These are phyloP conservation scores for Chelonoidis abingdonii DNA, from an alignment of 2,113 vertebrate genomes.

Conservation along the genomic window DNA sequence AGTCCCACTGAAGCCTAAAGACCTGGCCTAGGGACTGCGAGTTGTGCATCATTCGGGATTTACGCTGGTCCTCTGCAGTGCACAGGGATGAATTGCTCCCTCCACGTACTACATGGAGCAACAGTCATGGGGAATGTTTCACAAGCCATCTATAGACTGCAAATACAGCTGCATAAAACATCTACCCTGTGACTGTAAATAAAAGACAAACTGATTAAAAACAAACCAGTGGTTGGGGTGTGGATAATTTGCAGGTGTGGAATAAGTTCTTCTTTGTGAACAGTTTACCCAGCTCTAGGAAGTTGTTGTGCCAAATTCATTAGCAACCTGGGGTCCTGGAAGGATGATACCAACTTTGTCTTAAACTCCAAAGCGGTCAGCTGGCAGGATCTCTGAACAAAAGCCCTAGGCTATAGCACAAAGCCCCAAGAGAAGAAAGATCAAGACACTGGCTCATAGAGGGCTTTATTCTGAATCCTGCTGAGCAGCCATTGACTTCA, in stretches of 20 bases:
- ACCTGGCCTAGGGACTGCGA: neutral
- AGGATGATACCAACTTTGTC: neutral
- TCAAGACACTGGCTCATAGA: neutral
- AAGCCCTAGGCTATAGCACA: neutral
- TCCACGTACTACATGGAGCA: neutral
- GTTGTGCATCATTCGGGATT: neutral
- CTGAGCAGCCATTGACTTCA: neutral
- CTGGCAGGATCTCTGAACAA: neutral
- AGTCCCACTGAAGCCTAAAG: neutral
- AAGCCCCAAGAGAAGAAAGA: neutral
- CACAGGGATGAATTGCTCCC: neutral
- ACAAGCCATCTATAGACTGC: neutral
- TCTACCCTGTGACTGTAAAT: neutral
- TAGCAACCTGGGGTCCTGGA: fast-evolving
- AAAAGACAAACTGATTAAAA: neutral
- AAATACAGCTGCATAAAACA: neutral
- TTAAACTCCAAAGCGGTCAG: neutral
- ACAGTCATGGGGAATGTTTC: neutral
- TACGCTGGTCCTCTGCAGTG: neutral
- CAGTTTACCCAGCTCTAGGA: neutral
- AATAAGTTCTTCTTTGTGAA: neutral
- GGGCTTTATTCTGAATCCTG: neutral
- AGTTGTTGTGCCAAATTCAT: neutral
- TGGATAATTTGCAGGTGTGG: neutral
- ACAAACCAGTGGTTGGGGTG: neutral